Percentiles rank a stretch among this genome's conserved stretches.
Evolutionary conservation across 1,140 invertebrate species (phyloP).

Genomic region (Camponotus pennsylvanicus): DNA sequence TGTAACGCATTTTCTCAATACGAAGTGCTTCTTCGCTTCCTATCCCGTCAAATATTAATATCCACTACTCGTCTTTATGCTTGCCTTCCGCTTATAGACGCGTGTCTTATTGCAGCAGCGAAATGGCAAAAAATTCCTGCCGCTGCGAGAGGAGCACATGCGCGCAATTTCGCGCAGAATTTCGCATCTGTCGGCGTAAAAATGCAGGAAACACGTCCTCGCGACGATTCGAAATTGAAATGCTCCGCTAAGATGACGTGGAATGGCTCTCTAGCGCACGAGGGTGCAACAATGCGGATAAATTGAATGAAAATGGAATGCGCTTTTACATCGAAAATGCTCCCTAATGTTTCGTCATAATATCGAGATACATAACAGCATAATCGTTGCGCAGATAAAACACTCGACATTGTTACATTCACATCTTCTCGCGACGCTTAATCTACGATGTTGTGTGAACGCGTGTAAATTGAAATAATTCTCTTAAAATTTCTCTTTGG

Average conservation of each 20-base stretch:
- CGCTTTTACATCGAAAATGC: slow-evolving; percentile 16
- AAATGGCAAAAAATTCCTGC: slow-evolving; percentile 52
- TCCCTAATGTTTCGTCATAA: neutral
- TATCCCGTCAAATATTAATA: slow-evolving; percentile 62
- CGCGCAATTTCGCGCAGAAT: slow-evolving; percentile 50
- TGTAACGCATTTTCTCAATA: slow-evolving; percentile 57
- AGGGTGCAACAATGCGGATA: slow-evolving; percentile 34
- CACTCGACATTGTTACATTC: neutral
- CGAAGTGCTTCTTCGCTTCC: slow-evolving; percentile 39
- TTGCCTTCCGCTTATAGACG: slow-evolving; percentile 60
- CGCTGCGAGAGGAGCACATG: slow-evolving; percentile 15
- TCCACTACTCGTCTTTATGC: slow-evolving; percentile 59
- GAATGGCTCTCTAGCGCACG: neutral
- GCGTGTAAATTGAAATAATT: neutral
- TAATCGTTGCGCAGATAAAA: neutral
- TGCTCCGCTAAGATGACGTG: slow-evolving; percentile 49
- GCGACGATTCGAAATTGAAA: slow-evolving; percentile 56
- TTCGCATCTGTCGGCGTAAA: slow-evolving; percentile 46
- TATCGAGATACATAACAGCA: neutral
- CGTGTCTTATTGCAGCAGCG: slow-evolving; percentile 51
- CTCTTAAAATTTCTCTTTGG: neutral
- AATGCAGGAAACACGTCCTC: slow-evolving; percentile 34
- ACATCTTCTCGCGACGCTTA: neutral
- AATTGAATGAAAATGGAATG: slow-evolving; percentile 27
- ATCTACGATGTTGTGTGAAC: too few relatives aligned